Conservation (phyloP, 2,113 vertebrate species). For the Tyrannus savana region DNA sequence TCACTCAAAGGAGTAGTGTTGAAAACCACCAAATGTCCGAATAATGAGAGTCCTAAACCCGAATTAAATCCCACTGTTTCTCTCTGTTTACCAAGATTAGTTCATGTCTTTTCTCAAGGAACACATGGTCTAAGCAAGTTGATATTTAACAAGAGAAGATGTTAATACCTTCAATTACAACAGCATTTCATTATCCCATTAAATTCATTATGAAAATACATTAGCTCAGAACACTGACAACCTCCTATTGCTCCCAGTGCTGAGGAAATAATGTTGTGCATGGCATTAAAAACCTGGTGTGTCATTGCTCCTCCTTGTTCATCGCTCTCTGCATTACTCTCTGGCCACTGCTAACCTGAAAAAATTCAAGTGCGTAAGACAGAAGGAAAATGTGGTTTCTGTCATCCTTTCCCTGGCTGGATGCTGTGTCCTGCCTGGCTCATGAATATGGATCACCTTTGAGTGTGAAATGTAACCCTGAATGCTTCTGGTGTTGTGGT, state of each 20-base stretch:
- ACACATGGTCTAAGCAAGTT: constrained; percentile 4
- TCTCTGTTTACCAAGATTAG: constrained; percentile 50
- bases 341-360: background rate
- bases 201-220: constrained; percentile 4
- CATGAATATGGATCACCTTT: background rate
- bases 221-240: constrained; percentile 28
- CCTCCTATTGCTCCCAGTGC: background rate
- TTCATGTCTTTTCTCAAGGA: constrained; percentile 16
- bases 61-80: constrained; percentile 3
- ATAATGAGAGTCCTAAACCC: background rate
- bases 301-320: background rate
- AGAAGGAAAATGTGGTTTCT: background rate
- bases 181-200: constrained; percentile 60
- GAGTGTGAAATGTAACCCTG: background rate
- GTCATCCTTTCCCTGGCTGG: background rate
- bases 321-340: background rate
- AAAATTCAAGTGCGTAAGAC: background rate
- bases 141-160: constrained; percentile 53
- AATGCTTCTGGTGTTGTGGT: background rate
- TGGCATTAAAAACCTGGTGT: background rate
- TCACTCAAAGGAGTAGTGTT: background rate
- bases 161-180: constrained; percentile 61
- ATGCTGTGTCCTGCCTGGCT: background rate
- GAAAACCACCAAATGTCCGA: background rate
- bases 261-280: background rate